Conservation (phyloP, 37 sponge, comb jelly and placozoan genomes). For the Ephydatia muelleri region DNA sequence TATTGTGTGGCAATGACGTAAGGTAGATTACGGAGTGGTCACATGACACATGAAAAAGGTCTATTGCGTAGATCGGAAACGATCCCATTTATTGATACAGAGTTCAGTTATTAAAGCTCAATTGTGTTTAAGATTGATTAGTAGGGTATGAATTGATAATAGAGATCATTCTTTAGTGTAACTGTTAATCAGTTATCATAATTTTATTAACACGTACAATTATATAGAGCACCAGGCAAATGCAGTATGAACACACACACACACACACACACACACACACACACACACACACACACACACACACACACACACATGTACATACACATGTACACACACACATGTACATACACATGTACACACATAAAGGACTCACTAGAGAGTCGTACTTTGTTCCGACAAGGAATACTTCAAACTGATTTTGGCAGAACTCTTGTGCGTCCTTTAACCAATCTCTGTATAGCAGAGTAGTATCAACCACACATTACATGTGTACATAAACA, state of each 20-base stretch:
- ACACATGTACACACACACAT: not conserved
- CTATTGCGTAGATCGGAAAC: too few relatives aligned
- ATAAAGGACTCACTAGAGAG: slow-evolving; percentile 45
- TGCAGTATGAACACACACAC: not conserved
- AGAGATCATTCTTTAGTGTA: too few relatives aligned
- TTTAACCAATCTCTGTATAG: slow-evolving; percentile 59
- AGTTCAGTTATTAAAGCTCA: too few relatives aligned
- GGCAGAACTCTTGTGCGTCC: slow-evolving; percentile 64
- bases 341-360: not conserved
- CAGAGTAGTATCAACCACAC: not conserved
- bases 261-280: not conserved
- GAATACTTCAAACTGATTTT: slow-evolving; percentile 54
- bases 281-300: not conserved
- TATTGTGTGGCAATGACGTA: too few relatives aligned
- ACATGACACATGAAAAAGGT: too few relatives aligned
- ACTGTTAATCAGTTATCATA: too few relatives aligned
- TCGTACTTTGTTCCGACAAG: slow-evolving; percentile 72
- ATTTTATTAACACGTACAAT: too few relatives aligned
- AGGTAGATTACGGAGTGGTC: too few relatives aligned
- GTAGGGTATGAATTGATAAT: too few relatives aligned
- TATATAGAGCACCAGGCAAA: too few relatives aligned
- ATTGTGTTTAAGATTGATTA: too few relatives aligned
- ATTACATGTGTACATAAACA: not conserved
- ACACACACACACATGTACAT: slow-evolving; percentile 10
- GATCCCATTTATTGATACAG: too few relatives aligned